Percentiles rank a stretch among this genome's conserved stretches.
Conservation (phyloP, 2,113 vertebrate species). For the Drymodes brunneopygia region DNA sequence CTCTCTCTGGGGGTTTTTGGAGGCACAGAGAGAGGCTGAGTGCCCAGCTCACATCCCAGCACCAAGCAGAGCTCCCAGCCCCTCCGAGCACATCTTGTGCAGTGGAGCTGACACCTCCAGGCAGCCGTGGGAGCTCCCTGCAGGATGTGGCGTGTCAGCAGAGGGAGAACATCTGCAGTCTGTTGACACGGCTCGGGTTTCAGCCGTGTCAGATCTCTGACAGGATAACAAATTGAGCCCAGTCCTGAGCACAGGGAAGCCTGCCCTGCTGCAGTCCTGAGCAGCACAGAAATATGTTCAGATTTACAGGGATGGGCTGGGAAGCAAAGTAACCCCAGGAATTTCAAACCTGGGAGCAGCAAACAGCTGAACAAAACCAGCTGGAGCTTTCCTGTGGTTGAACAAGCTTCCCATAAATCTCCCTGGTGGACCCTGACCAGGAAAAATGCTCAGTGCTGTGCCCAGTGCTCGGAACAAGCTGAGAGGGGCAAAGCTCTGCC, state of each 20-base stretch:
- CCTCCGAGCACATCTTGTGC: not conserved
- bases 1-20: not conserved
- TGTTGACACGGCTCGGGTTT: constrained; percentile 6
- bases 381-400: not conserved
- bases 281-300: not conserved
- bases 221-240: not conserved
- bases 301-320: not conserved
- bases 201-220: constrained; percentile 6
- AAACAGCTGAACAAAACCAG: not conserved
- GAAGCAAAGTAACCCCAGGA: not conserved
- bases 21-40: not conserved
- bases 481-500: not conserved
- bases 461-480: not conserved
- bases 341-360: not conserved
- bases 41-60: not conserved
- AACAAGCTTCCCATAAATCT: not conserved
- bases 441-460: not conserved
- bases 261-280: not conserved
- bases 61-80: not conserved
- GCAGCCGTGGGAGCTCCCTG: not conserved
- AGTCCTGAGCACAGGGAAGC: not conserved
- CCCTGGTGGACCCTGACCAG: not conserved
- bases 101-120: not conserved
- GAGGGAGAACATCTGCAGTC: constrained; percentile 31
- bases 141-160: constrained; percentile 14